Evolutionary conservation across 2,113 vertebrate genomes (phyloP).

Genomic region (Solenodon paradoxus): DNA sequence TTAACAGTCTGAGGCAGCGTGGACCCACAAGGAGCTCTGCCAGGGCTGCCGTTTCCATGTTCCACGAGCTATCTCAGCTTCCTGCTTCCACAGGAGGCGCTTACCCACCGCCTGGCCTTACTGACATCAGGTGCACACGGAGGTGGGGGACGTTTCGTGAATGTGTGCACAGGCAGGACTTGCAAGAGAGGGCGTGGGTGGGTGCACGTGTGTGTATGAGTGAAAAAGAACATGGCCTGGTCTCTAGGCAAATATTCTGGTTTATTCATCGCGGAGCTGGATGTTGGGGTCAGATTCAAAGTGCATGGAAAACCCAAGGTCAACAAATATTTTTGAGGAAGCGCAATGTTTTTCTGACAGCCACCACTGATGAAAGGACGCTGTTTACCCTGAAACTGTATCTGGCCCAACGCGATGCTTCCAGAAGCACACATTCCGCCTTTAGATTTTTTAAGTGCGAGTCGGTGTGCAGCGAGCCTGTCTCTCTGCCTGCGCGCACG

Average conservation of each 20-base stretch:
- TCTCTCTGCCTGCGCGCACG: not conserved
- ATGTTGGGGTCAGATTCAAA: not conserved
- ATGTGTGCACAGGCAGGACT: accelerated
- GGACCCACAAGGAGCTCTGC: no score
- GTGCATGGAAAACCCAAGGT: not conserved
- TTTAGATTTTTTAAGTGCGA: not conserved
- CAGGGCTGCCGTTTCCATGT: not conserved
- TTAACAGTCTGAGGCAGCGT: no score
- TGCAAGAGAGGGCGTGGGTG: not conserved
- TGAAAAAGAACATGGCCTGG: not conserved
- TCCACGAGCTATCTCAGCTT: constrained; percentile 52
- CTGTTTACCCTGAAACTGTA: not conserved
- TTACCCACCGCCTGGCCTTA: constrained; percentile 9
- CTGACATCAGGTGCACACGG: not conserved
- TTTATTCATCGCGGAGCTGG: not conserved
- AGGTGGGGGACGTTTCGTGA: not conserved
- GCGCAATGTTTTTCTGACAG: not conserved
- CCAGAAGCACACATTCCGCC: not conserved
- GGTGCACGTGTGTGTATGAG: not conserved
- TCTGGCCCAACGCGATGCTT: not conserved
- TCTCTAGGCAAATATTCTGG: not conserved
- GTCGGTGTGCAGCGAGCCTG: not conserved
- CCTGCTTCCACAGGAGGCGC: not conserved
- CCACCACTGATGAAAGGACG: not conserved
- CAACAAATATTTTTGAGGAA: constrained; percentile 1